These are phyloP conservation scores for Craterocephalus amniculus DNA, from an alignment of 2,797 vertebrate species.

Conservation along the genomic window DNA sequence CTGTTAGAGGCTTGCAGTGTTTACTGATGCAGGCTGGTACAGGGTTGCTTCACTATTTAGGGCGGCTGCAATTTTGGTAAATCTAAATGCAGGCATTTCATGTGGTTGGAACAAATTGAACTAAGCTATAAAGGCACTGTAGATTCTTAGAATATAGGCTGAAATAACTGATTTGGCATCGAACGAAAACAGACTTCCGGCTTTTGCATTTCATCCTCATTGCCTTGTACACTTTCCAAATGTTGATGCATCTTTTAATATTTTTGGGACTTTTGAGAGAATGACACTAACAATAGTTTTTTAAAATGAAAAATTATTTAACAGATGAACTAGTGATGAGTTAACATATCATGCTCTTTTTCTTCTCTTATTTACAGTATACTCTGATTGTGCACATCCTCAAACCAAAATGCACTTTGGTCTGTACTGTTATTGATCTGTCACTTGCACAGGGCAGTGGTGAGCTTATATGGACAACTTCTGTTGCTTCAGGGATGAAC, in stretches of 20 bases:
- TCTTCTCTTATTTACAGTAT: no score
- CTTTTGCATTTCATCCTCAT: background rate
- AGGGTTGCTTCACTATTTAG: constrained; percentile 52
- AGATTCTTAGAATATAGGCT: background rate
- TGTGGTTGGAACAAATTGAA: constrained; percentile 14
- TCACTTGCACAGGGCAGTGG: no score
- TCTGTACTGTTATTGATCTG: no score
- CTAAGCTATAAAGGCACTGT: background rate
- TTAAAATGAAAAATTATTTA: background rate
- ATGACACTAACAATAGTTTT: background rate
- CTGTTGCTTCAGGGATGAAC: no score
- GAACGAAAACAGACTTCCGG: background rate
- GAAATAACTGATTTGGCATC: background rate
- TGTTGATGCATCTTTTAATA: background rate
- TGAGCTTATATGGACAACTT: no score
- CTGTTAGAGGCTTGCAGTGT: constrained; percentile 67
- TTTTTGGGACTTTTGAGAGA: background rate
- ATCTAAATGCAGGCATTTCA: constrained; percentile 15
- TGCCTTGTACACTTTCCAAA: background rate
- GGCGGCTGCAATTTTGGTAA: constrained; percentile 41
- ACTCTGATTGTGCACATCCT: no score
- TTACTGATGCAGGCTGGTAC: constrained; percentile 74
- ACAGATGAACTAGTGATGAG: background rate
- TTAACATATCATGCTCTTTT: no score
- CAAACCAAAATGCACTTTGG: no score